Conservation (phyloP, 2,797 vertebrate genomes). For the Stomatorhinus walkeri region DNA sequence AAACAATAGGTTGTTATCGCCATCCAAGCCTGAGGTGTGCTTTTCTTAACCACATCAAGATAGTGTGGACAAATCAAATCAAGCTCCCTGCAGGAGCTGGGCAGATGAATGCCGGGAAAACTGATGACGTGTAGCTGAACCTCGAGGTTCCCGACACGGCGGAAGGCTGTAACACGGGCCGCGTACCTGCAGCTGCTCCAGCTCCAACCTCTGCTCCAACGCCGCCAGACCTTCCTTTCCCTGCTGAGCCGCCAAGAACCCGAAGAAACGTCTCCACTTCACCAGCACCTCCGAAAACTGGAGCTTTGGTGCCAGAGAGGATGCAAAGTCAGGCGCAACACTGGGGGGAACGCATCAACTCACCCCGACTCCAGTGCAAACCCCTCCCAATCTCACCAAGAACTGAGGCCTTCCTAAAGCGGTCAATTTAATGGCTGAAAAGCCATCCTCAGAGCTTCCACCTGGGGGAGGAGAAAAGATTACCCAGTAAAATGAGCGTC, state of each 20-base stretch:
- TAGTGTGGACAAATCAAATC: background rate
- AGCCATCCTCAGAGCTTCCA: constrained; percentile 73
- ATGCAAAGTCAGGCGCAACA: background rate
- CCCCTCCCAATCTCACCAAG: constrained; percentile 69
- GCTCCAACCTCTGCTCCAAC: constrained; percentile 75
- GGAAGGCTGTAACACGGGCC: background rate
- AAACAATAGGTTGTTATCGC: background rate
- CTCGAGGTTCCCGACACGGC: background rate
- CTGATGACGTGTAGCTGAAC: background rate
- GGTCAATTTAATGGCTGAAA: constrained; percentile 88
- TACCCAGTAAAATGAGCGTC: background rate
- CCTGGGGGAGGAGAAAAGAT: constrained; percentile 49
- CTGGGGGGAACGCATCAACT: no score
- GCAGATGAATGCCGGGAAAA: background rate
- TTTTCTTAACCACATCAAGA: background rate
- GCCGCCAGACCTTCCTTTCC: constrained; percentile 68
- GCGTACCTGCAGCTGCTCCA: constrained; percentile 74
- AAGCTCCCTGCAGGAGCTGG: background rate
- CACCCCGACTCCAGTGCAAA: background rate
- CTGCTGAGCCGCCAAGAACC: constrained; percentile 73
- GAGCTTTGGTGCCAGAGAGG: constrained; percentile 56
- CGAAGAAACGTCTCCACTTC: constrained; percentile 81
- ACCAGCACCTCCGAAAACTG: constrained; percentile 87
- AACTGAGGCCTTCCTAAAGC: constrained; percentile 88
- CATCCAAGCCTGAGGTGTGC: background rate